Percentiles rank a stretch among this genome's conserved stretches.
These are phyloP conservation scores for Pseudolaguvia tuberculata DNA, from an alignment of 2,113 vertebrate species.

Conservation along the genomic window DNA sequence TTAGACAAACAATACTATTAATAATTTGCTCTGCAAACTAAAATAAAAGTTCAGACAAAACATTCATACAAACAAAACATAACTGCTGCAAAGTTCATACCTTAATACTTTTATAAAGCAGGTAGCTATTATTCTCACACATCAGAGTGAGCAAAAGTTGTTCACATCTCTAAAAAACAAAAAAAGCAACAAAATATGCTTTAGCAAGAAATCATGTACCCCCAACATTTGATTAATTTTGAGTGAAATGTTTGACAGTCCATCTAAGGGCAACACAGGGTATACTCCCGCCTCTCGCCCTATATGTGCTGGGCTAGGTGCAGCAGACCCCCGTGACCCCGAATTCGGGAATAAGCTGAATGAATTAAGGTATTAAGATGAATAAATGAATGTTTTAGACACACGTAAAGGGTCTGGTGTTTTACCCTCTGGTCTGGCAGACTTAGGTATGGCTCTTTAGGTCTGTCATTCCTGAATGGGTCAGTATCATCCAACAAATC, in stretches of 20 bases:
- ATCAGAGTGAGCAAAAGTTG: conserved; percentile 51
- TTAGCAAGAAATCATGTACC: neutral
- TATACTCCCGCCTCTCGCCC: too few species aligned
- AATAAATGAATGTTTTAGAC: too few species aligned
- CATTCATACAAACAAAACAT: neutral
- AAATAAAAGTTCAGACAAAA: neutral
- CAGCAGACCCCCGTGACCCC: too few species aligned
- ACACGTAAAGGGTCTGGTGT: neutral
- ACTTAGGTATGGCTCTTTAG: conserved; percentile 40
- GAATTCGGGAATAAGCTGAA: too few species aligned
- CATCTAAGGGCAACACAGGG: too few species aligned
- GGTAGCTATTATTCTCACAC: conserved; percentile 43
- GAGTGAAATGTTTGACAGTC: neutral
- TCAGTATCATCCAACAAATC: conserved; percentile 46
- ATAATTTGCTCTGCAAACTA: neutral
- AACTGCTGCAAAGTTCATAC: conserved; percentile 18
- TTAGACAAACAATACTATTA: conserved; percentile 9
- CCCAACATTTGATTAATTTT: neutral
- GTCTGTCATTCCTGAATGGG: conserved; percentile 38
- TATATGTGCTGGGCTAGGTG: too few species aligned
- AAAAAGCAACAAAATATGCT: neutral
- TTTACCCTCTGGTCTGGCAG: conserved; percentile 54
- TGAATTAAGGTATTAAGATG: too few species aligned
- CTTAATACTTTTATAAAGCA: conserved; percentile 34
- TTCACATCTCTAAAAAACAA: conserved; percentile 54